Evolutionary conservation across 2,888 invertebrate genomes (phyloP).

Genomic region (Athripsodes cinereus): DNA sequence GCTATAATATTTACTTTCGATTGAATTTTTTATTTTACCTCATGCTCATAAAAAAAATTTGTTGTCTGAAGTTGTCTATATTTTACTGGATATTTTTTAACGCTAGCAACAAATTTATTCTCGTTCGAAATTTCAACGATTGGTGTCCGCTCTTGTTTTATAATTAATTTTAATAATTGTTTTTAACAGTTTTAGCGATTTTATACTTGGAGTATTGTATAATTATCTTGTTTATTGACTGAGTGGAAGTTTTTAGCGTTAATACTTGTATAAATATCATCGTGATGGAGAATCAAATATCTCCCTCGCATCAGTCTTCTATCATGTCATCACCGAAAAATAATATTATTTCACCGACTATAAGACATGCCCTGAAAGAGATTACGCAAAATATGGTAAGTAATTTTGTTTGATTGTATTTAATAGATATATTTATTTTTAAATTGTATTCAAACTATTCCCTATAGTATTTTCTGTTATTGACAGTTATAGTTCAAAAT

Average conservation of each 20-base stretch:
- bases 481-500: neutral
- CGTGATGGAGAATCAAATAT: constrained; percentile 21
- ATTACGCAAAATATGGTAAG: constrained; percentile 22
- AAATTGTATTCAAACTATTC: too few relatives aligned
- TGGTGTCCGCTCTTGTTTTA: neutral
- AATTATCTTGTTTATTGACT: neutral
- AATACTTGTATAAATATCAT: too few relatives aligned
- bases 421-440: too few relatives aligned
- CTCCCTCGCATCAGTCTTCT: neutral
- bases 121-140: neutral
- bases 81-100: too few relatives aligned
- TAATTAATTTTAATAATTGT: neutral
- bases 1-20: too few relatives aligned
- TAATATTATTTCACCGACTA: constrained; percentile 14
- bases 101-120: too few relatives aligned
- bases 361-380: constrained; percentile 19
- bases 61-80: too few relatives aligned
- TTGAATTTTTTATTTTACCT: too few relatives aligned
- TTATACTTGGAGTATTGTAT: neutral
- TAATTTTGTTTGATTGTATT: too few relatives aligned
- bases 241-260: too few relatives aligned
- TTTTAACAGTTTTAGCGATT: too few relatives aligned
- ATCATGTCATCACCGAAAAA: neutral
- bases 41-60: too few relatives aligned
- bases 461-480: neutral